phyloP scores from a whole-genome alignment of 2,113 vertebrate species.

The Pluvianellus socialis region DNA sequence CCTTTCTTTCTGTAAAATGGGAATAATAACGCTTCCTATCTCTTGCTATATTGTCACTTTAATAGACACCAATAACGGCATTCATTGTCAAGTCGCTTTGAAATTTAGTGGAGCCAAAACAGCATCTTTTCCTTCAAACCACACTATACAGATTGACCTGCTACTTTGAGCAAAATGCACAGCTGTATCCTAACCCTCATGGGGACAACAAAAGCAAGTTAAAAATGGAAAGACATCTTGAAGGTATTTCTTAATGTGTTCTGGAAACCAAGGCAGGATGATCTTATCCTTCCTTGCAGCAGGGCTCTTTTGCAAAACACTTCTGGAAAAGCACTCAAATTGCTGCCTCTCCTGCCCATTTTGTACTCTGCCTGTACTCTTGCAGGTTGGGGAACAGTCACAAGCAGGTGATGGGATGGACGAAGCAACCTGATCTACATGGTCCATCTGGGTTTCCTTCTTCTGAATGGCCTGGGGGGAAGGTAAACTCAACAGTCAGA shows the following conservation, averaged over 20 bases:
- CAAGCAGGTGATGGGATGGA: rapidly evolving
- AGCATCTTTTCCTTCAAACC: neutral
- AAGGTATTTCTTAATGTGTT: neutral
- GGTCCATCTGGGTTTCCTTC: neutral
- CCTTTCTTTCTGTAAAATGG: neutral
- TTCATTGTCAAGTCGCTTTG: neutral
- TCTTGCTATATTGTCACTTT: neutral
- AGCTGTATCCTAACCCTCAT: neutral
- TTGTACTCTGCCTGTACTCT: rapidly evolving
- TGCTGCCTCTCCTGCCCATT: neutral
- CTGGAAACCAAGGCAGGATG: neutral
- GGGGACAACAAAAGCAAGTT: neutral
- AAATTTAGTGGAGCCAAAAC: neutral
- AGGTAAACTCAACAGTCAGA: neutral
- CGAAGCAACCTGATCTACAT: rapidly evolving
- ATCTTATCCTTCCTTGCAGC: neutral
- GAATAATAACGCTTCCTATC: neutral
- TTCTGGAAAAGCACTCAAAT: neutral
- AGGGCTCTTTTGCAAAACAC: neutral
- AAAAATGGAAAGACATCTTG: neutral
- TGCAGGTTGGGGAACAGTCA: neutral
- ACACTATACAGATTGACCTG: neutral
- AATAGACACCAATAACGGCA: neutral
- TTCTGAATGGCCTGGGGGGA: neutral
- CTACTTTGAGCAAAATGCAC: neutral